Evolutionary conservation across 2,888 invertebrate species (phyloP), one percentile per base, ranked within the genome.

Genomic region (Plebejus argus): DNA sequence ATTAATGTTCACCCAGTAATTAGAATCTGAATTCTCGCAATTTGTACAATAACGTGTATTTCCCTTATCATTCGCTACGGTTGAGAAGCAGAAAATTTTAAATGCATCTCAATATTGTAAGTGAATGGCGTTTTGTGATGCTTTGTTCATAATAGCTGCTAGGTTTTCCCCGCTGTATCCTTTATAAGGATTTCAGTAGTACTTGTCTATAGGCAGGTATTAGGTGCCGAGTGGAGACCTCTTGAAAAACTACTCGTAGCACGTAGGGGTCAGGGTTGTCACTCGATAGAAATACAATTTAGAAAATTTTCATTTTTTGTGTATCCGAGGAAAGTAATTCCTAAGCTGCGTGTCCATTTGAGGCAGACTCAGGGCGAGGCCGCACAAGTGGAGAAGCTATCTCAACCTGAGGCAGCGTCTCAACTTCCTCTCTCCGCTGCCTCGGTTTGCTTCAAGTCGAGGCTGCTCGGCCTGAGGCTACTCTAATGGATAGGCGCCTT

Each of bases 51-150:
- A 28, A 66, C 23, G 8, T 61, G 23, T 61, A 10, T 61, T 23
- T 61, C 66, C 15, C 33, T 18, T 66, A 3, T 15, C 15, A 66
- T 66, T 15, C 66, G 28, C 15, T 15, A 20, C 61, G 61, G 23
- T 61, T 66, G 28, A 66, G 28, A 23, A 23, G 61, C 61, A 61
- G 61, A 66, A 61, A 23, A 61, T 23, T 66, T 28, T 66, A 28
- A 66, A 66, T 66, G 18, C 28, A 28, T 12, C 66, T 61, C 23
- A 66, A 66, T n/a, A n/a, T 66, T 66, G 28, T 33, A 66, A 66
- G 33, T 28, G 66, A 33, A 66, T 28, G 12, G 66, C 66, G 18
- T 66, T 66, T 33, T 33, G 28, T 66, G 66, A 66, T 28, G 28
- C 66, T 66, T 66, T 66, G 28, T 66, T 66, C 15, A 28, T 28